phyloP scores from a whole-genome alignment of 2,797 vertebrate species.

The Pipistrellus pygmaeus region DNA sequence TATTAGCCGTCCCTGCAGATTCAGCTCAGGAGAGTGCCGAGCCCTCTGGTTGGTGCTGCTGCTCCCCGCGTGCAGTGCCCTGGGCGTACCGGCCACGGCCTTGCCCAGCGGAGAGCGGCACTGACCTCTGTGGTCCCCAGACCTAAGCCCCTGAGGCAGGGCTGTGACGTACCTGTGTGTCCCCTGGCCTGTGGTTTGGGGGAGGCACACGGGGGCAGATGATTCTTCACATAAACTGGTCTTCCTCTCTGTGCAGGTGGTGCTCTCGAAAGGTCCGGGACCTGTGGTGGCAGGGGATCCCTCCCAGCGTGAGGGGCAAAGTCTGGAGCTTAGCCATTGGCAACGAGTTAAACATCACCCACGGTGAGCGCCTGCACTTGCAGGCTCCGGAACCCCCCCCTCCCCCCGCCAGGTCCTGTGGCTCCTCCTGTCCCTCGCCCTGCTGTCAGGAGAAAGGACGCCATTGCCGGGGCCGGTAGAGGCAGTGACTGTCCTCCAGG shows the following conservation, averaged over 20 bases:
- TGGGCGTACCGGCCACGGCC: fast-evolving
- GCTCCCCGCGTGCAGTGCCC: neutral
- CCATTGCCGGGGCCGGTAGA: neutral
- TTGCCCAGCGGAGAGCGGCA: neutral
- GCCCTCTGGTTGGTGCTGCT: neutral
- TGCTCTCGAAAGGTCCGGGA: slow-evolving; percentile 94
- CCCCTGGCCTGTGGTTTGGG: too few relatives aligned
- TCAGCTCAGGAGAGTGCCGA: neutral
- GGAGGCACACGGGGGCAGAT: fast-evolving
- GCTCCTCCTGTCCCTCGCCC: neutral
- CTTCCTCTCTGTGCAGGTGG: slow-evolving; percentile 87
- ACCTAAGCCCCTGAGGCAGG: neutral
- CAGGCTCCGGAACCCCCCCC: fast-evolving
- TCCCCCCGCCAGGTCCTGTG: neutral
- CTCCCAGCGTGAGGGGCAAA: slow-evolving; percentile 95
- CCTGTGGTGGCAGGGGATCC: slow-evolving; percentile 98
- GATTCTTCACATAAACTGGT: neutral
- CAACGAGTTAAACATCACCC: slow-evolving; percentile 98
- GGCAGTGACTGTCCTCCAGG: neutral
- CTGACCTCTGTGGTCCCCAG: neutral
- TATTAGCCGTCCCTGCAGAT: neutral
- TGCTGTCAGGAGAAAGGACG: fast-evolving
- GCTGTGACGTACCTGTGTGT: fast-evolving
- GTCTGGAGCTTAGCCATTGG: slow-evolving; percentile 98
- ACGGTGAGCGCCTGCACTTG: slow-evolving; percentile 88